Evolutionary conservation across 2,113 vertebrate species (phyloP).

Genomic region (Daphoenositta chrysoptera): DNA sequence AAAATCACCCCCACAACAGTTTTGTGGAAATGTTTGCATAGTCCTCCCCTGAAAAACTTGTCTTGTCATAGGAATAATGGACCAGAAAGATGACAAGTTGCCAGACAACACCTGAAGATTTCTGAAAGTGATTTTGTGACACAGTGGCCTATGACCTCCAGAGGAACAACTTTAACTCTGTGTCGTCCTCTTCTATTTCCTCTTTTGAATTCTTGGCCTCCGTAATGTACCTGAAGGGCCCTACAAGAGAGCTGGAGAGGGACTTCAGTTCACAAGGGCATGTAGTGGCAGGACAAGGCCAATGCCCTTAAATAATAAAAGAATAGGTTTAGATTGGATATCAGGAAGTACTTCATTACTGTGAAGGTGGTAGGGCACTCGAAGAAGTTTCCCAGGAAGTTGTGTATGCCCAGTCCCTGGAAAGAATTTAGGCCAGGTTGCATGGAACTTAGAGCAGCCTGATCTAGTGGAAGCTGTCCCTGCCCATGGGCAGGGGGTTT

Average conservation of each 20-base stretch:
- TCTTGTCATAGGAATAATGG: not conserved
- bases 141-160: not conserved
- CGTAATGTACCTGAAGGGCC: not conserved
- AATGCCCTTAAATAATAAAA: not conserved
- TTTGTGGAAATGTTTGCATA: not conserved
- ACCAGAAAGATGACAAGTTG: not conserved
- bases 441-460: not conserved
- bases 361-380: too few species aligned
- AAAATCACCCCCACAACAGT: accelerated
- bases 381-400: not conserved
- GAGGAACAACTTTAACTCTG: not conserved
- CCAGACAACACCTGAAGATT: not conserved
- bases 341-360: not conserved
- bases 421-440: not conserved
- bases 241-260: not conserved
- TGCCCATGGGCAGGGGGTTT: not conserved
- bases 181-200: not conserved
- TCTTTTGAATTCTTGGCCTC: not conserved
- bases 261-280: not conserved
- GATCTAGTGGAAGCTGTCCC: not conserved
- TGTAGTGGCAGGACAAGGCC: too few species aligned
- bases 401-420: not conserved
- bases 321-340: not conserved
- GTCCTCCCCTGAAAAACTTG: not conserved
- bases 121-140: not conserved